Base-by-base conservation (phyloP, 2,113 vertebrate species). In the Phocoena sinus region DNA sequence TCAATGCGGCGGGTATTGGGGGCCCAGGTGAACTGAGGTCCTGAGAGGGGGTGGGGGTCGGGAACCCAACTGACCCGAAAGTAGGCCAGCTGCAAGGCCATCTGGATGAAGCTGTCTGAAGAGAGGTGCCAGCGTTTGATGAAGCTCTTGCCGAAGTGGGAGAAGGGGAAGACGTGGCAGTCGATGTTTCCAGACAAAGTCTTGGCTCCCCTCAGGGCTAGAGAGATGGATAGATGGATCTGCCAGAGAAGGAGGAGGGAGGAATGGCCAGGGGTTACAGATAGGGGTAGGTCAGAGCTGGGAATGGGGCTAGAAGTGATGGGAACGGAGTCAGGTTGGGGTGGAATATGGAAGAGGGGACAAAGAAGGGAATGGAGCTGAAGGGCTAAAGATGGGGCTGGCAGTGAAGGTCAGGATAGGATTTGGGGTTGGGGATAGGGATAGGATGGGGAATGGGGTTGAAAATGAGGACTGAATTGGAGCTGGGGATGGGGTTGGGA, bases 41-140 rank as follows among this genome's bases (percentile, higher is more conserved):
- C 62, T 41, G 33, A n/a, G n/a, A 65, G 33, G 44, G 31, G 70
- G 20, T 15, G 17, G 33, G 36, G 26, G n/a, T 5, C 1, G 5
- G 53, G 68, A 65, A 7, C 3, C 25, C 58, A 12, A 91, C 98
- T 96, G 96, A 99, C 98, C 98, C 98, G 96, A 90, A 98, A 99
- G 87, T 98, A 93, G n/a, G 98, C 98, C 85, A 99, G 97, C 87
- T 99, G 98, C 63, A 99, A 91, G 73, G 96, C 98, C 14, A 97
- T 89, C 89, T 99, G 98, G 85, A 98, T 88, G 95, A 99, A 99
- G 91, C 98, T 95, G 79, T 98, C 98, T 14, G 98, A 98, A 28
- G 98, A 98, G 41, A 98, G 97, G 17, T n/a, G 96, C 50, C 98
- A 98, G 65, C 92, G 95, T 91, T 92, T 98, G 96, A 98, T 98